A percentile compares a stretch with the other conserved stretches of the same genome.
phyloP scores from a whole-genome alignment of 1,140 invertebrate genomes.

The Oncopeltus fasciatus region DNA sequence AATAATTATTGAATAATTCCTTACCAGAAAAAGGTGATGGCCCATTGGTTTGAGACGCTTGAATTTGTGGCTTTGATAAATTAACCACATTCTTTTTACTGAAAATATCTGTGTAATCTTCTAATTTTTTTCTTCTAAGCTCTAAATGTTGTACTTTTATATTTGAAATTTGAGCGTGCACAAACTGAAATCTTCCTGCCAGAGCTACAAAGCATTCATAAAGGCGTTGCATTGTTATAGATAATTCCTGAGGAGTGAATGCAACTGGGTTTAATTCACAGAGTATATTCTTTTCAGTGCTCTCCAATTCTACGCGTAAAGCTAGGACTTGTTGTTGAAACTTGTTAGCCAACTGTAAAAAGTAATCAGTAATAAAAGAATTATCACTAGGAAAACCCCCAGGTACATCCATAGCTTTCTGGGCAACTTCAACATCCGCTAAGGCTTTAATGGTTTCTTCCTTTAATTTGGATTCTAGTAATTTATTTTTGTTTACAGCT shows the following conservation, averaged over 20 bases:
- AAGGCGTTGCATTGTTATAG: slow-evolving; percentile 3
- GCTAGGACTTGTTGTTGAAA: slow-evolving; percentile 2
- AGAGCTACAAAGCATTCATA: slow-evolving; percentile 8
- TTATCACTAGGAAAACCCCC: neutral
- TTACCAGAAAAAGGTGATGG: slow-evolving; percentile 8
- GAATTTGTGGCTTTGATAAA: too few relatives aligned
- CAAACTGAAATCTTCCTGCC: slow-evolving; percentile 7
- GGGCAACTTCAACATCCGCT: slow-evolving; percentile 1
- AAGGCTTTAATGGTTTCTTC: neutral
- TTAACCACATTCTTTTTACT: neutral
- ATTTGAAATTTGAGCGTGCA: neutral
- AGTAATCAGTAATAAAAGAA: neutral
- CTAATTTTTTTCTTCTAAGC: neutral
- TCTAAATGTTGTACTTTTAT: slow-evolving; percentile 2
- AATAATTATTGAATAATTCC: neutral
- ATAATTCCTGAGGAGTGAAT: slow-evolving; percentile 6
- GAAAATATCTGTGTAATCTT: slow-evolving; percentile 6
- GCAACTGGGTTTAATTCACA: slow-evolving; percentile 4
- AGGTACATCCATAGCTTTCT: slow-evolving; percentile 1
- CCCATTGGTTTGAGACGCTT: too few relatives aligned
- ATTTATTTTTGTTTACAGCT: slow-evolving; percentile 2
- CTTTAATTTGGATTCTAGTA: neutral
- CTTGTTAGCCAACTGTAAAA: neutral
- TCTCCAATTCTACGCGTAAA: neutral
- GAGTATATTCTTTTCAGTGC: slow-evolving; percentile 2